A percentile compares a stretch with the other conserved stretches of the same genome.
These are phyloP conservation scores for Conus betulinus DNA, from an alignment of 1,140 invertebrate species.

Conservation along the genomic window DNA sequence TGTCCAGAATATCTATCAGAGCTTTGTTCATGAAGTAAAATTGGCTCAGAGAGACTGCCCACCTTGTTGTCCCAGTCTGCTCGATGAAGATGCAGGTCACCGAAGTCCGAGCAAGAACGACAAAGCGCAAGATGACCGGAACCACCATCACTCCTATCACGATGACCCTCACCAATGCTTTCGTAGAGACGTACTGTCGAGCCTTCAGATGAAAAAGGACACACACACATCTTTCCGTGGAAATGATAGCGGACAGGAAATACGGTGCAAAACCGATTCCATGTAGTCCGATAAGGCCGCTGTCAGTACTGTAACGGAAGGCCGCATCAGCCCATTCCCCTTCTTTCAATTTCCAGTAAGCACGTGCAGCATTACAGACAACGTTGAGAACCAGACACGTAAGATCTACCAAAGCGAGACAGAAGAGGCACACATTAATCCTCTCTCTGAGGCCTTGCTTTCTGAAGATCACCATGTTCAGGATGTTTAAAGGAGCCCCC, in stretches of 20 bases:
- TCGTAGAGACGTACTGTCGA: background rate
- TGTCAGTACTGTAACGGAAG: background rate
- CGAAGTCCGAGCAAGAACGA: background rate
- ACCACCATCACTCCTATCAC: background rate
- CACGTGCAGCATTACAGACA: background rate
- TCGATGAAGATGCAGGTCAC: background rate
- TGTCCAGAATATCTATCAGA: background rate
- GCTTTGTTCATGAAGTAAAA: background rate
- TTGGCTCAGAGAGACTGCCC: background rate
- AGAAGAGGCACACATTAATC: constrained; percentile 26
- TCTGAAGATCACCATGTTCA: constrained; percentile 1
- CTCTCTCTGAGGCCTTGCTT: constrained; percentile 18
- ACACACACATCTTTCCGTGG: constrained; percentile 17
- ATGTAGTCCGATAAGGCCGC: background rate
- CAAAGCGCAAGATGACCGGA: background rate
- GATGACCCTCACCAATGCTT: background rate
- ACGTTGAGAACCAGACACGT: background rate
- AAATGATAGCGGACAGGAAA: background rate
- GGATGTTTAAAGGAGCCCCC: background rate
- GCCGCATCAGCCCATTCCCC: background rate
- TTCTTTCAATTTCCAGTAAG: background rate
- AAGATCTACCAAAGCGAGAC: background rate
- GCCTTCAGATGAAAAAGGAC: constrained; percentile 16
- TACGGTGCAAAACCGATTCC: background rate
- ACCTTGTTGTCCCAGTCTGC: background rate